Evolutionary conservation across 1,140 invertebrate species (phyloP).

Genomic region (Dreissena rostriformis): DNA sequence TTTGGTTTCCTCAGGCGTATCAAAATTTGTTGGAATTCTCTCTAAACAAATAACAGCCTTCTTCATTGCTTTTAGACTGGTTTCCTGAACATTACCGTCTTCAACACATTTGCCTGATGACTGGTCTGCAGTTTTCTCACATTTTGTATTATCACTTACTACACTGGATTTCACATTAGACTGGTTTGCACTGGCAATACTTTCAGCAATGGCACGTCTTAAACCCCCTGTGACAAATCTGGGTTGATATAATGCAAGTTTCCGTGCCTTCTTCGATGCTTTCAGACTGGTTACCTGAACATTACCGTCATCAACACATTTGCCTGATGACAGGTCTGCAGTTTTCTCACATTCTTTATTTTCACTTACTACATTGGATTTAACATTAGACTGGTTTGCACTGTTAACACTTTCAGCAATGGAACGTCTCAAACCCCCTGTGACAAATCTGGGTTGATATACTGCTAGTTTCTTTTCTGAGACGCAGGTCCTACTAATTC

Average conservation of each 20-base stretch:
- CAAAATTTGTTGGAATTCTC: too few species aligned
- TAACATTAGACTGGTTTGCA: not conserved
- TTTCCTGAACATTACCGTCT: not conserved
- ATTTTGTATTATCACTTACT: not conserved
- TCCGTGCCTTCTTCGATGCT: too few species aligned
- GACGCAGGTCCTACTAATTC: too few species aligned
- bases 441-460: not conserved
- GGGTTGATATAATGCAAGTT: too few species aligned
- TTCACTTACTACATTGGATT: not conserved
- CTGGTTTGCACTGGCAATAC: not conserved
- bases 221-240: not conserved
- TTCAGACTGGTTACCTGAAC: not conserved
- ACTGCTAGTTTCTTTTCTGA: not conserved
- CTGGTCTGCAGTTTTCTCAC: not conserved
- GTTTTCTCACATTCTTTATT: not conserved
- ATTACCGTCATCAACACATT: not conserved
- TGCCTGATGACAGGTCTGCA: not conserved
- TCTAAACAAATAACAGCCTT: too few species aligned
- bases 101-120: not conserved
- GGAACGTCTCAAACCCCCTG: not conserved
- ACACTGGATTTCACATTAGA: not conserved
- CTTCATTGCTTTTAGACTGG: not conserved
- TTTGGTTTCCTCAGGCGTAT: too few species aligned
- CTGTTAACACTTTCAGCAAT: not conserved
- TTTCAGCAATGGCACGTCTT: not conserved